Evolutionary conservation across 2,888 invertebrate genomes (phyloP), one percentile per base, ranked within the genome.

Genomic region (Alviniconcha strummeri): DNA sequence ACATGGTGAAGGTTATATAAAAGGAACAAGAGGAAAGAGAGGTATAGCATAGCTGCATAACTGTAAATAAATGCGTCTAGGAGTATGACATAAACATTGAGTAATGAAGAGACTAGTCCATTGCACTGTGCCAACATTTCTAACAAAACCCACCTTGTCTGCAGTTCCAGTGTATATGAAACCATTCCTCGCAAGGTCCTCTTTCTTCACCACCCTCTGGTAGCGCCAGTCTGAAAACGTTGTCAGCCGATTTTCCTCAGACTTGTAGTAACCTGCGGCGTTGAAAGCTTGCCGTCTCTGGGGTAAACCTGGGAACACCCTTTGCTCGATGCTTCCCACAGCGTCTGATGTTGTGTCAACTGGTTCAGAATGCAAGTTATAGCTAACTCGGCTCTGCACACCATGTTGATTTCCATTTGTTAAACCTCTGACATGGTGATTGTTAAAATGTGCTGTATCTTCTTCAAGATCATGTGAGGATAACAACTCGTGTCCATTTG

Each of bases 161-260:
- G 96, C 96, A 86, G 96, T 95, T 9, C 94, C 94, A 83, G 89
- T 92, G 91, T 97, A 98, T 92, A 96, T 98, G 94, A 98, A 98
- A 52, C 98, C 98, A 80, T 98, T 98, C 88, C 96, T 96, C 15
- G 97, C 97, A 81, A 98, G 94, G 84, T 96, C 90, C 52, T 80
- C 82, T 56, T 91, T 88, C 5, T 85, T 75, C 1, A 86, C 86
- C 79, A 17, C 15, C 11, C 78, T 79, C 15, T 56, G 75, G 7
- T 79, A 74, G 5, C 69, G 69, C 86, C 86, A 86, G 7, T 60
- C 67, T 11, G 6, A 8, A 74, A 84, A 86, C 56, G 86, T 82
- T 19, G 75, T 4, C 15, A 84, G 71, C 17, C 86, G 52, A 2
- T 83, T 67, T 36, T 57, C 71, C 52, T 86, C 86, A n/a, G 56